Conservation (phyloP, 2,113 vertebrate species). For the Collichthys lucidus region DNA sequence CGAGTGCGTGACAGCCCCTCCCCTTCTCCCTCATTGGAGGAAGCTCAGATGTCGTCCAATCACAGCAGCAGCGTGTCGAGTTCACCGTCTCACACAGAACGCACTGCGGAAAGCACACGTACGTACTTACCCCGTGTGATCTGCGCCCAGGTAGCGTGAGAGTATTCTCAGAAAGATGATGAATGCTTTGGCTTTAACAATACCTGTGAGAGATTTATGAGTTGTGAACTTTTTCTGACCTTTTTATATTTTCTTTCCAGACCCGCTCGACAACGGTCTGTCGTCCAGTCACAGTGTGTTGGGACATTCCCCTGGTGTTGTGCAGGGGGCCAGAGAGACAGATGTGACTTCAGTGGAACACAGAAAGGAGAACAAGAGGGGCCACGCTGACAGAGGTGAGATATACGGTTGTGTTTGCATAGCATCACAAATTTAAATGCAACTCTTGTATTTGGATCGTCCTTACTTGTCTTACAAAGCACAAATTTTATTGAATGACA, state of each 20-base stretch:
- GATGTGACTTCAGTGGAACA: conserved; percentile 91
- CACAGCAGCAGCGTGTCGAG: conserved; percentile 97
- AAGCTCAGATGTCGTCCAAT: conserved; percentile 93
- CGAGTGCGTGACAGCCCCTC: conserved; percentile 95
- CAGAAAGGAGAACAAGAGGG: conserved; percentile 92
- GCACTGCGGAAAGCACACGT: conserved; percentile 93
- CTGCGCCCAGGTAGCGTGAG: too few species aligned
- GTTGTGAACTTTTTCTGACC: neutral
- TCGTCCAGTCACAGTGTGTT: conserved; percentile 92
- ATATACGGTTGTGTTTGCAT: neutral
- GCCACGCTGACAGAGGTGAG: conserved; percentile 91
- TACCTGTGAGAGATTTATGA: neutral
- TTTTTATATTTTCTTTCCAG: conserved; percentile 76
- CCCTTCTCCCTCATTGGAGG: conserved; percentile 94
- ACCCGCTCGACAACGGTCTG: conserved; percentile 91
- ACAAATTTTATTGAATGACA: conserved; percentile 5
- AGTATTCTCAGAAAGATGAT: neutral
- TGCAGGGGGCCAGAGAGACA: conserved; percentile 90
- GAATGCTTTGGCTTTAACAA: neutral
- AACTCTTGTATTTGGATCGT: neutral
- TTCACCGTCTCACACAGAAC: conserved; percentile 94
- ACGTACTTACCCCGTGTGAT: conserved; percentile 68
- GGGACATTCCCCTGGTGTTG: conserved; percentile 91
- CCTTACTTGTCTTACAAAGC: neutral
- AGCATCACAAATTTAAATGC: too few species aligned